Evolutionary conservation across 2,113 vertebrate genomes (phyloP), one percentile per base, ranked within the genome.

Genomic region (Silurus meridionalis): DNA sequence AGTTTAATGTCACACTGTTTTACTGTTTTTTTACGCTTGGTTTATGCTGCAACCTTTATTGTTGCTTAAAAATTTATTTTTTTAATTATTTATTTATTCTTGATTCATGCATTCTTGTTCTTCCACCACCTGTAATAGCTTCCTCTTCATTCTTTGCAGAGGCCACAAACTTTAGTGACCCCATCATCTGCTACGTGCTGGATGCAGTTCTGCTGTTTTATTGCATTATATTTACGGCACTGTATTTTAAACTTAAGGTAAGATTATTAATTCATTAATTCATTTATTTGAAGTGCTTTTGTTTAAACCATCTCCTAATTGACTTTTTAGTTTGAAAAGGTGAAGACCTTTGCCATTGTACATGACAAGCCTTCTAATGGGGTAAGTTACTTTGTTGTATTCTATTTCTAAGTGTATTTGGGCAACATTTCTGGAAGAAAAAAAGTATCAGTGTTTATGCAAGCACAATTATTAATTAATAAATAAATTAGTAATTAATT

Each of bases 171-270:
- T 23, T 96, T 85, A 91, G 87, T 19, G 93, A 97, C 11, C 96
- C 96, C 6, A 90, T 91, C 46, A 90, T 95, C 87, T 99, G 98
- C 91, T 99, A 97, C 74, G 3, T 97, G 53, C 90, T 99, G 91
- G 98, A 99, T 23, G 96, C 95, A 5, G 53, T 99, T 90, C 95
- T 99, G 89, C 92, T 98, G 78, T 19, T 97, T 83, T 99, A 98
- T 0, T 96, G 96, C 2, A 72, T 99, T 0, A 0, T 96, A 23
- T 74, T 95, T 50, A 99, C 98, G 0, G 96, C 92, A 0, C 91
- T 98, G n/a, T 97, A 94, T 89, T 94, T 98, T 92, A 96, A 91
- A 92, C 93, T 90, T 0, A 98, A 97, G 96, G 98, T 99, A 89
- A 94, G 95, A 63, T 11, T 9, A 6, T n/a, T 53, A 2, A 7